Base-by-base conservation (phyloP, 2,888 invertebrate species). In the Nomada goodeniana region DNA sequence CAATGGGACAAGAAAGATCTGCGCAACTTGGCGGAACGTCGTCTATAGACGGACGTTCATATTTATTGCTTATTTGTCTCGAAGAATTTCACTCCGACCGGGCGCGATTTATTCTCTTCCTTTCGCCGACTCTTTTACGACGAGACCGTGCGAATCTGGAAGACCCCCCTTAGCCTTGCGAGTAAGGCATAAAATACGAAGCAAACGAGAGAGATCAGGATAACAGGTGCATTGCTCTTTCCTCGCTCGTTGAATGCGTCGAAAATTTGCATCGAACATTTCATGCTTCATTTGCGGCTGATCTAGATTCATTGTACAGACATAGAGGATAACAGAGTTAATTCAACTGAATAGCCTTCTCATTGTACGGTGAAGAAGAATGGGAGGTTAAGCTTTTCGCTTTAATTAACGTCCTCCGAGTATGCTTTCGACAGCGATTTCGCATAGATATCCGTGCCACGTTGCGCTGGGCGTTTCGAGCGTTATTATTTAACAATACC, bases 81-180 rank as follows among this genome's bases (percentile, higher is more conserved):
- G 57, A 50, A 59, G 47, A 67, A 74, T 67, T 74, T 47, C 55
- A 0, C 29, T 26, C 1, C 5, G 13, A 36, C 26, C 29, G 20
- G 20, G 20, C 18, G 60, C 61, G 55, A 55, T 73, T 53, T 71
- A 71, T 71, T 53, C 36, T n/a, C 42, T 42, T 23, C 63, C 42
- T 52, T 42, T 63, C 57, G 71, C 29, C 61, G 52, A 4, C 13
- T 20, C 11, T 44, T 65, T 65, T 52, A 44, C 55, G 44, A 47
- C 42, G 20, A 15, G 55, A 47, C 65, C 72, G 65, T 29, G 65
- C n/a, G 53, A 72, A 52, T n/a, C 10, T n/a, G 36, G 18, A 47
- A 23, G 20, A 71, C 52, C 59, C 20, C 20, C 13, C 15, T 7
- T 63, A 26, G n/a, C 44, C 0, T 73, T 20, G 18, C 44, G 55